Percentiles rank a stretch among this genome's conserved stretches.
Evolutionary conservation across 2,797 vertebrate genomes (phyloP).

Genomic region (Nyctalus aviator): DNA sequence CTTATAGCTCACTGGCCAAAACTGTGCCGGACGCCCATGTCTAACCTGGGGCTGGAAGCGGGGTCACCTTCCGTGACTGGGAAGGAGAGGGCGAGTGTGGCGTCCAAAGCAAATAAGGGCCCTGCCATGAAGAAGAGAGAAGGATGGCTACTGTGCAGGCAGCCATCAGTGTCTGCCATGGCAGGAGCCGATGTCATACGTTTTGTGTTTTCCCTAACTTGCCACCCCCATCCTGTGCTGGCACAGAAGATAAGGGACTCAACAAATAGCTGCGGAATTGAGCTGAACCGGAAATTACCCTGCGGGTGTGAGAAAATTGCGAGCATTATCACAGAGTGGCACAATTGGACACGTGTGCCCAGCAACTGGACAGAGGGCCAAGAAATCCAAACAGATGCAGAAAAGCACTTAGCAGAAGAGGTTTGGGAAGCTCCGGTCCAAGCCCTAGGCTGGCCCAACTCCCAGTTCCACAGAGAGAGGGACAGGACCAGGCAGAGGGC

Average conservation of each 20-base stretch:
- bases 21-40: background rate
- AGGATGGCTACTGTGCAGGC: background rate
- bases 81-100: accelerated
- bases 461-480: slow-evolving; percentile 66
- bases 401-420: slow-evolving; percentile 40
- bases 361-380: slow-evolving; percentile 60
- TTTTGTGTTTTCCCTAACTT: background rate
- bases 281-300: slow-evolving; percentile 74
- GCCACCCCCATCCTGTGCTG: slow-evolving; percentile 50
- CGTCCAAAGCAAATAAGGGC: background rate
- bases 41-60: background rate
- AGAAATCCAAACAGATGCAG: slow-evolving; percentile 78
- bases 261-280: slow-evolving; percentile 33
- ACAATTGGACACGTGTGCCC: slow-evolving; percentile 74
- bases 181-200: background rate
- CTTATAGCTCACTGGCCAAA: background rate
- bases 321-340: slow-evolving; percentile 31
- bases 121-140: background rate
- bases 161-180: background rate
- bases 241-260: background rate
- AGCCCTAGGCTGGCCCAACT: slow-evolving; percentile 63
- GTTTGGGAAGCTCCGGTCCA: slow-evolving; percentile 44
- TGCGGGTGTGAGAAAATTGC: slow-evolving; percentile 66
- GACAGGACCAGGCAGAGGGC: slow-evolving; percentile 37
- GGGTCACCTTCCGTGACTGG: background rate